Percentiles rank a stretch among this genome's conserved stretches.
Evolutionary conservation across 2,797 vertebrate species (phyloP).

Genomic region (Tokudaia muenninki): DNA sequence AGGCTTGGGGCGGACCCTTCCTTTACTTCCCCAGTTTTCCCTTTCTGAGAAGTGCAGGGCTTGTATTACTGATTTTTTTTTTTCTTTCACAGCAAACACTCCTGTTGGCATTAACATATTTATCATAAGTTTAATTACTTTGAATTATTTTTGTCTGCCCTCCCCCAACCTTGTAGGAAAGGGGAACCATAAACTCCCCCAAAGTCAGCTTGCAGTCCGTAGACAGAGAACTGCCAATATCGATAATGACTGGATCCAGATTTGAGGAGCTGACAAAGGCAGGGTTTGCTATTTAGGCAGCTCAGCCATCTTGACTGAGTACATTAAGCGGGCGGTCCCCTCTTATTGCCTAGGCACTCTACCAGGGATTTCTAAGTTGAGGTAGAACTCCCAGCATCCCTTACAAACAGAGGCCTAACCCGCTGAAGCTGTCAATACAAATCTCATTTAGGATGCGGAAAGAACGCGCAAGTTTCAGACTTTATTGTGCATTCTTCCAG

Average conservation of each 20-base stretch:
- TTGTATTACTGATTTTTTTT: neutral
- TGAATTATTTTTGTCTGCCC: conserved; percentile 35
- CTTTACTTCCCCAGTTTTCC: neutral
- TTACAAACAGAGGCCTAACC: conserved; percentile 65
- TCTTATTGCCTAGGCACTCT: neutral
- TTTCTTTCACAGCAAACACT: neutral
- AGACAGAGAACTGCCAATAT: conserved; percentile 31
- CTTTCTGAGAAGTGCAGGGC: neutral
- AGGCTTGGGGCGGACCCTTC: neutral
- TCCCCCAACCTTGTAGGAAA: neutral
- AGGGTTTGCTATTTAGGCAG: conserved; percentile 60
- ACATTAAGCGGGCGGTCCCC: neutral
- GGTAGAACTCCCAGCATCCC: neutral
- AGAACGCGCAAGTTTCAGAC: conserved; percentile 54
- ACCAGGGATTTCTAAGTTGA: conserved; percentile 51
- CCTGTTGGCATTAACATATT: conserved; percentile 4
- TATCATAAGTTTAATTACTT: conserved; percentile 59
- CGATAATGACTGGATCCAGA: neutral
- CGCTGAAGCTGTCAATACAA: conserved; percentile 4
- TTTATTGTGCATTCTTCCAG: conserved; percentile 56
- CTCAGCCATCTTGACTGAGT: conserved; percentile 73
- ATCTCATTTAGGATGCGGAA: neutral
- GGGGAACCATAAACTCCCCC: neutral
- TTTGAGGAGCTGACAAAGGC: conserved; percentile 68
- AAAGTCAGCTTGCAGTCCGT: conserved; percentile 11